These are phyloP conservation scores for Alouatta palliata DNA, from an alignment of 2,113 vertebrate genomes.

Conservation along the genomic window DNA sequence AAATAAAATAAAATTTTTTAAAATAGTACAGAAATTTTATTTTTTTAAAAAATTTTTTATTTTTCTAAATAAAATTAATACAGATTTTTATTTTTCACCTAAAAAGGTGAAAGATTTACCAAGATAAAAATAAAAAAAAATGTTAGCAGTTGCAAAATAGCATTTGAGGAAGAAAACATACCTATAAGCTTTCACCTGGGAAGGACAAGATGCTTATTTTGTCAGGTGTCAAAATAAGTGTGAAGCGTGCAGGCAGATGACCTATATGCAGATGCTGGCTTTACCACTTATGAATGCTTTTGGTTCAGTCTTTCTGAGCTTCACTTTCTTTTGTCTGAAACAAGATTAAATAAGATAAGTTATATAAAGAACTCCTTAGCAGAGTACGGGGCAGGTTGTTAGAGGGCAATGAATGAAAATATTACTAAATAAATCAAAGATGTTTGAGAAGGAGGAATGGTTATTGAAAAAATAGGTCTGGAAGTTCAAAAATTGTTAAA, in stretches of 20 bases:
- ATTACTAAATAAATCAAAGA: conserved; percentile 8
- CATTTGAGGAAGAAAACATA: conserved; percentile 5
- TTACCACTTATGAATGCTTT: neutral
- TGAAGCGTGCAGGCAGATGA: neutral
- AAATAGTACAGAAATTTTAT: neutral
- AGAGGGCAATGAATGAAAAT: conserved; percentile 9
- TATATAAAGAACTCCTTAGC: neutral
- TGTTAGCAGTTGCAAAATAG: conserved; percentile 37
- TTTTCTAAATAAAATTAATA: neutral
- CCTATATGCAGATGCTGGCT: neutral
- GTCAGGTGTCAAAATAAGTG: neutral
- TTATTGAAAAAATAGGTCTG: conserved; percentile 20
- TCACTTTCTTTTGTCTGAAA: conserved; percentile 2
- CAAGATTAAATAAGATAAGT: conserved; percentile 18
- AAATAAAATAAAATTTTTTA: too few relatives aligned
- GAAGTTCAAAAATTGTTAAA: conserved; percentile 22
- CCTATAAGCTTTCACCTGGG: neutral
- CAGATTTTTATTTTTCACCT: conserved; percentile 7
- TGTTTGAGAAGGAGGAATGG: conserved; percentile 28
- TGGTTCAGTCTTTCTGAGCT: neutral
- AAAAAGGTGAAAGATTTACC: neutral
- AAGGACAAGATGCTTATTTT: neutral
- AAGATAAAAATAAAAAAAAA: conserved; percentile 26
- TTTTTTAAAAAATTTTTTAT: conserved; percentile 8
- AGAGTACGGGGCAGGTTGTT: neutral